These are phyloP conservation scores for Ceyx cyanopectus DNA, from an alignment of 2,113 vertebrate genomes.

Conservation along the genomic window DNA sequence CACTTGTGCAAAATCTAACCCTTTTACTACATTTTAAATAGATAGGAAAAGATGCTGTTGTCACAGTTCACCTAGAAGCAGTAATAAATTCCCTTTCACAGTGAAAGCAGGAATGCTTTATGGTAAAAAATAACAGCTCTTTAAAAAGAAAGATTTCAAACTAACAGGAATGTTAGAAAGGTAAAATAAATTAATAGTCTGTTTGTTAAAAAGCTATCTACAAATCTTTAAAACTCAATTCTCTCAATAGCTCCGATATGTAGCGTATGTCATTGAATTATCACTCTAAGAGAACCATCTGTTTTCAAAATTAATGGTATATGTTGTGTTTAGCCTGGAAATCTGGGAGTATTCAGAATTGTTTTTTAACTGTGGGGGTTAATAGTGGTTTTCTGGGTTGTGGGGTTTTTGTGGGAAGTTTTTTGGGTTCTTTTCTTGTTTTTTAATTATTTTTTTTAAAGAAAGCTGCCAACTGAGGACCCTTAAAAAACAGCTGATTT, in stretches of 20 bases:
- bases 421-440: background rate
- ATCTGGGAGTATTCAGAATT: background rate
- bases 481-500: background rate
- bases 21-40: background rate
- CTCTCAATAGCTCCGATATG: background rate
- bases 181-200: conserved; percentile 63
- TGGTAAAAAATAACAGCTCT: conserved; percentile 19
- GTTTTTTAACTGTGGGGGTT: background rate
- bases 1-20: background rate
- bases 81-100: conserved; percentile 31
- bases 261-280: background rate
- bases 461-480: background rate
- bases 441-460: background rate
- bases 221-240: conserved; percentile 45
- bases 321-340: background rate
- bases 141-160: conserved; percentile 66
- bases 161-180: conserved; percentile 30
- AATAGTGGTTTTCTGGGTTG: background rate
- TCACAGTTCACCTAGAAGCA: background rate
- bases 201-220: conserved; percentile 33
- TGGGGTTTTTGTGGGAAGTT: background rate
- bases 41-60: background rate
- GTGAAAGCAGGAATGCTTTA: conserved; percentile 16
- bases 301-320: background rate
- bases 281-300: background rate